A percentile compares a stretch with the other conserved stretches of the same genome.
Conservation (phyloP, 2,113 vertebrate genomes). For the Pterocles burchelli region DNA sequence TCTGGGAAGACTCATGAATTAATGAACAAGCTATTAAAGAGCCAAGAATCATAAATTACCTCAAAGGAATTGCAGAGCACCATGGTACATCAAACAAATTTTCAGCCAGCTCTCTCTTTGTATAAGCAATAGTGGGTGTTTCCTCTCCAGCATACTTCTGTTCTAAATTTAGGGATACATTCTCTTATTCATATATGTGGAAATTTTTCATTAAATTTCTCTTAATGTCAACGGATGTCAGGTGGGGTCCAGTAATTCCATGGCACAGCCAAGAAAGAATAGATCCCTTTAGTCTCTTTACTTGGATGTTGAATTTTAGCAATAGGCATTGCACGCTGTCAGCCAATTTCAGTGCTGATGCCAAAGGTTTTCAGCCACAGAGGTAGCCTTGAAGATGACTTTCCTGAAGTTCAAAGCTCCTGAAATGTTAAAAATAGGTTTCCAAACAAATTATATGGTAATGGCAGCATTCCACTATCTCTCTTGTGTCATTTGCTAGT, state of each 20-base stretch:
- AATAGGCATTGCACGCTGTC: not conserved
- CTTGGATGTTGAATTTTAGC: not conserved
- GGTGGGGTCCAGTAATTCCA: not conserved
- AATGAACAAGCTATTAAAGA: constrained; percentile 7
- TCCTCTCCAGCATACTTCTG: not conserved
- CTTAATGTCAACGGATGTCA: not conserved
- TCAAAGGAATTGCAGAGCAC: not conserved
- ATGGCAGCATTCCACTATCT: not conserved
- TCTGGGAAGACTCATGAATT: not conserved
- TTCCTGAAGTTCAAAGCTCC: constrained; percentile 31
- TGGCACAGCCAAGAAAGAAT: not conserved
- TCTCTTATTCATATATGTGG: not conserved
- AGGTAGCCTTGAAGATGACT: not conserved
- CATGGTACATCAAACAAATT: not conserved
- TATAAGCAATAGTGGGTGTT: not conserved
- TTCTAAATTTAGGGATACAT: constrained; percentile 19
- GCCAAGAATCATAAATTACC: not conserved
- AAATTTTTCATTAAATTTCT: not conserved
- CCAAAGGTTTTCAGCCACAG: not conserved
- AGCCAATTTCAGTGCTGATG: not conserved
- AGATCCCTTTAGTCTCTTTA: not conserved
- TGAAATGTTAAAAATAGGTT: not conserved
- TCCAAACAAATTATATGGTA: not conserved
- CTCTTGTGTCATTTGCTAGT: not conserved
- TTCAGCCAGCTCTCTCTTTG: not conserved